Evolutionary conservation across 1,140 invertebrate species (phyloP), one percentile per base, ranked within the genome.

Genomic region (Drosophila erecta): DNA sequence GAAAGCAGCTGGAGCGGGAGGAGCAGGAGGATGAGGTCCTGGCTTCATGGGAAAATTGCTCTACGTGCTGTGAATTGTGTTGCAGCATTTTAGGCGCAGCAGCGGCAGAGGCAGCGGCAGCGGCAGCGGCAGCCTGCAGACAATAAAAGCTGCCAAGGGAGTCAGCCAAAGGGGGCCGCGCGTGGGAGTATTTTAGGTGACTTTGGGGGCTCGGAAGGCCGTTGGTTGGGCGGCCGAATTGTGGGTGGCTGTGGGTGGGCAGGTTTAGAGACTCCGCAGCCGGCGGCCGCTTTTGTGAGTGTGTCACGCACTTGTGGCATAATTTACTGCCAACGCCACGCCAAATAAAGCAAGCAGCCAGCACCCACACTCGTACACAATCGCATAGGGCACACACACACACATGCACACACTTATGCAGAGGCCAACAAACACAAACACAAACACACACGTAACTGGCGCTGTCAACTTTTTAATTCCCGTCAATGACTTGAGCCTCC

Each of bases 301-400:
- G 61, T 81, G 78, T 84, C 81, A 85, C 76, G 76, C 79, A 83
- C 81, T 80, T 78, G 76, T 78, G 77, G 78, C 81, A 86, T 86
- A 86, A 77, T 71, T 81, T 81, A 86, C 74, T 81, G 54, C 71
- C 51, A 76, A 74, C 71, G 60, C 70, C 43, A 74, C 56, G 70
- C 57, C 49, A 81, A 75, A 76, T 59, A 49, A 62, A 71, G 46
- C 49, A 30, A 57, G 41, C 59, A 53, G 46, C 59, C 59, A 49
- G 38, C 59, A 61, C 44, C 22, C 47, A 61, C 60, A 66, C 38
- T 35, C 46, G 33, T 41, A 27, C 15, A 33, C 30, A 30, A 30
- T 2, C 30, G 8, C 30, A 30, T 30, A 30, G 7, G 10, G 2
- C 8, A 30, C 7, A 30, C 46, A 55, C 11, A 14, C 22, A 38